Percentiles rank a stretch among this genome's conserved stretches.
phyloP scores from a whole-genome alignment of 2,888 invertebrate genomes.

The Vandiemenella viatica region DNA sequence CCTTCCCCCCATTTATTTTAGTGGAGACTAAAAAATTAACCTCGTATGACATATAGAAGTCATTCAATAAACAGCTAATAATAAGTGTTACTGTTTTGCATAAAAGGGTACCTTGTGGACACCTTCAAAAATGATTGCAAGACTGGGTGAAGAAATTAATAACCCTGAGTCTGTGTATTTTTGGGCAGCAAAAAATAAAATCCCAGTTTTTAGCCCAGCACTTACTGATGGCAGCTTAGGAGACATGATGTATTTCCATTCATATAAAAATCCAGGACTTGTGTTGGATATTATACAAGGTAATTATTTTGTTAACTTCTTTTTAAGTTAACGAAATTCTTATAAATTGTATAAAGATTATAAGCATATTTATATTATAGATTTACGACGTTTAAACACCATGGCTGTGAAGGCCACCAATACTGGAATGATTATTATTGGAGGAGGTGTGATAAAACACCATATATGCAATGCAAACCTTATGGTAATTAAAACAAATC shows the following conservation, averaged over 20 bases:
- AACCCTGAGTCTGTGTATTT: slow-evolving; percentile 87
- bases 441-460: slow-evolving; percentile 95
- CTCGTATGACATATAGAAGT: too few species aligned
- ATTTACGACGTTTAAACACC: slow-evolving; percentile 75
- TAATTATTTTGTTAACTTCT: slow-evolving; percentile 21
- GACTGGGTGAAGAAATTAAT: slow-evolving; percentile 80
- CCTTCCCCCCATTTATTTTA: too few species aligned
- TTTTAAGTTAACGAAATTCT: background rate
- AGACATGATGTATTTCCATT: slow-evolving; percentile 99
- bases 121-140: slow-evolving; percentile 70
- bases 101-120: slow-evolving; percentile 61
- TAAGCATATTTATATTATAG: slow-evolving; percentile 30
- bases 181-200: slow-evolving; percentile 92
- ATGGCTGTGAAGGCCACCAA: slow-evolving; percentile 86
- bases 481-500: slow-evolving; percentile 46
- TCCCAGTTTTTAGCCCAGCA: slow-evolving; percentile 95
- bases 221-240: slow-evolving; percentile 94
- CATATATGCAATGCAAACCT: slow-evolving; percentile 99
- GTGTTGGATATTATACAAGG: slow-evolving; percentile 82
- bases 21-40: too few species aligned
- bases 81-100: too few species aligned
- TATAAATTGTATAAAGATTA: background rate
- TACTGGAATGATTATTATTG: slow-evolving; percentile 92
- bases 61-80: too few species aligned
- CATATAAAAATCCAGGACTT: slow-evolving; percentile 81